Conservation (phyloP, 2,113 vertebrate genomes). For the Xiphorhynchus elegans region DNA sequence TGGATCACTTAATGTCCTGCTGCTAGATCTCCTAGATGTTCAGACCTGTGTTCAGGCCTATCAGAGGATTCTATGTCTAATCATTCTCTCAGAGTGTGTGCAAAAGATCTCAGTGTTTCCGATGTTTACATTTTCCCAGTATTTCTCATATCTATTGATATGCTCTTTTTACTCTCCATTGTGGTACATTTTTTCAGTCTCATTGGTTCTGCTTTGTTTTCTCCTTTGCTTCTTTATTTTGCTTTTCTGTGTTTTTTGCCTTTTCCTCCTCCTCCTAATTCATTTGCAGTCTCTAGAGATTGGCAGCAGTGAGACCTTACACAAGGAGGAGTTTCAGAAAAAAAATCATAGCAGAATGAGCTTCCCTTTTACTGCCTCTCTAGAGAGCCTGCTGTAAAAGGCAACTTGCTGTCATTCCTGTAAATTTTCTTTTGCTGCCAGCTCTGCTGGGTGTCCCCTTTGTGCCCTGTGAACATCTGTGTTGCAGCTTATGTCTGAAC, state of each 20-base stretch:
- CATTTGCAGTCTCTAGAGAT: background rate
- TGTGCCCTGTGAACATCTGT: conserved; percentile 64
- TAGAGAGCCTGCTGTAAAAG: conserved; percentile 29
- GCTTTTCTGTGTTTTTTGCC: background rate
- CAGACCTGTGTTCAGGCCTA: background rate
- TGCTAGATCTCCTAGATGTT: background rate
- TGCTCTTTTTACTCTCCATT: background rate
- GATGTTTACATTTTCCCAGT: background rate
- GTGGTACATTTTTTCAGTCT: background rate
- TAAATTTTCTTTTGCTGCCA: conserved; percentile 55
- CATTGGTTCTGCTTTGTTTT: conserved; percentile 1
- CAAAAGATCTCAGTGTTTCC: background rate
- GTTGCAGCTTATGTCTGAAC: conserved; percentile 35
- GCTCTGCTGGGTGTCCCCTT: conserved; percentile 59
- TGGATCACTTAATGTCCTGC: background rate
- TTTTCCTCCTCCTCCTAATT: background rate
- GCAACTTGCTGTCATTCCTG: conserved; percentile 49
- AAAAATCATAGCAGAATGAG: background rate
- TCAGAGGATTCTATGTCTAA: background rate
- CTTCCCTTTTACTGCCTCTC: conserved; percentile 23
- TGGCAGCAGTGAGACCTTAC: background rate
- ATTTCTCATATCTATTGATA: background rate
- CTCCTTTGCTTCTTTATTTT: conserved; percentile 5
- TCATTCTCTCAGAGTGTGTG: background rate
- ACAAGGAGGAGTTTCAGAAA: background rate